Evolutionary conservation across 2,888 invertebrate genomes (phyloP), one percentile per base, ranked within the genome.

Genomic region (Pegoplata infirma): DNA sequence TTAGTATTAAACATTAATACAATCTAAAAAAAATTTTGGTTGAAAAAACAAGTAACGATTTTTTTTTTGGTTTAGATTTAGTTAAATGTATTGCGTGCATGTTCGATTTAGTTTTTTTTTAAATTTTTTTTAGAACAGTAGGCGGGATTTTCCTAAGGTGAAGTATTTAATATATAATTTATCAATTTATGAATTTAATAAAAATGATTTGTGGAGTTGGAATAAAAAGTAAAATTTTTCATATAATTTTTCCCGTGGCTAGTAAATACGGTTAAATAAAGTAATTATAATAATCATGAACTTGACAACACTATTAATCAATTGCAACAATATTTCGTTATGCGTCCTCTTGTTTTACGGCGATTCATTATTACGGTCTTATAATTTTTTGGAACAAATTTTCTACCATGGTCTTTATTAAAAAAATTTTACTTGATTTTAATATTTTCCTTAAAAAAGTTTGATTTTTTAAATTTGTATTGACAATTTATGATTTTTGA

Each of bases 111-210:
- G 58, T 47, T 55, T 51, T 53, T 58, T 21, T 40, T 40, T 47
- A 17, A 12, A 10, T 69, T 32, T 59, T 59, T 55, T 74, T 16
- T 59, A 56, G 71, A 79, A 75, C 79, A 75, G 79, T 79, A 79
- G 79, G 79, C 79, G 79, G 79, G 79, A 79, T 79, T 79, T 75
- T 75, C 75, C 79, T 79, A 72, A 79, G 79, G 79, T 79, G 79
- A 79, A 79, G 79, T 79, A 61, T 79, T 79, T 79, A 79, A 79
- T 75, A 75, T 79, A 63, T 71, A 75, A 79, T 79, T 79, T 75
- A 79, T 79, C 75, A 79, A 72, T 75, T 79, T 75, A 71, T 67
- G 71, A 58, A 63, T 71, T 67, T 64, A 75, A 79, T 75, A 75
- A 75, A 71, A 75, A 79, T 79, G 71, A 79, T 79, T 79, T 79